Evolutionary conservation across 2,113 vertebrate genomes (phyloP).

Genomic region (Ochotona curzoniae): DNA sequence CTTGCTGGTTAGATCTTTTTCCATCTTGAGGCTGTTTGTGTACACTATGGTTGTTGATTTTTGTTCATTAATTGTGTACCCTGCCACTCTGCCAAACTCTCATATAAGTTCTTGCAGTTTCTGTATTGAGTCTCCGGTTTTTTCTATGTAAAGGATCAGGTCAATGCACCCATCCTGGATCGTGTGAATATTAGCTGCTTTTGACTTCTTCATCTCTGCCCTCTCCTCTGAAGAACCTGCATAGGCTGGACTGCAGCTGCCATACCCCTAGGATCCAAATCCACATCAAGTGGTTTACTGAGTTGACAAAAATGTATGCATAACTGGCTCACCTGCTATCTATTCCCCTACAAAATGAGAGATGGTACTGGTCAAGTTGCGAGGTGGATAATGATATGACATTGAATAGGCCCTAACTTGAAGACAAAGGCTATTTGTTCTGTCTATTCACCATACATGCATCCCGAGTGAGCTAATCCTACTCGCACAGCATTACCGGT

Average conservation of each 20-base stretch:
- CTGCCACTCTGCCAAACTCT: no score
- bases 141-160: no score
- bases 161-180: accelerated
- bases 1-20: no score
- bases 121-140: no score
- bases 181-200: background rate
- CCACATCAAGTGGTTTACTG: background rate
- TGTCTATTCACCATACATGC: background rate
- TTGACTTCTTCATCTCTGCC: background rate
- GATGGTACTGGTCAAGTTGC: background rate
- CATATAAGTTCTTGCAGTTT: no score
- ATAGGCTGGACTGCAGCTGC: background rate
- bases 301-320: no score
- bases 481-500: background rate
- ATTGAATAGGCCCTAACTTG: background rate
- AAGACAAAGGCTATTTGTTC: background rate
- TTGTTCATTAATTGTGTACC: no score
- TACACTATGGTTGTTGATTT: no score
- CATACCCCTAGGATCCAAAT: background rate
- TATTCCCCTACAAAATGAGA: background rate
- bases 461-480: background rate
- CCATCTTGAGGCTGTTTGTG: no score
- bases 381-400: background rate
- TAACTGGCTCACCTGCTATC: background rate
- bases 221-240: background rate